Base-by-base conservation (phyloP, 2,888 invertebrate species). In the Phengaris arion region DNA sequence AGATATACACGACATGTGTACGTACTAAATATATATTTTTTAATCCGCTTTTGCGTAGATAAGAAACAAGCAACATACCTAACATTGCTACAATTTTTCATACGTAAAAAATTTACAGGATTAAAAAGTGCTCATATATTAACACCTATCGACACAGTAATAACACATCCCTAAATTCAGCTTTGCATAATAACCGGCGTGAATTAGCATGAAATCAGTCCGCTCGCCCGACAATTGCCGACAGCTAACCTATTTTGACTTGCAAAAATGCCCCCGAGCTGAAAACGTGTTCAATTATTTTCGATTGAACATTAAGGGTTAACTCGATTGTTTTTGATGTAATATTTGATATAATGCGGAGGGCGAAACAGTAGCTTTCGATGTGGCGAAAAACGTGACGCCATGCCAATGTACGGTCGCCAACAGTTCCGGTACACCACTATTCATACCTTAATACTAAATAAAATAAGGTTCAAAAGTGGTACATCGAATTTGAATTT, bases 131-230 rank as follows among this genome's bases (percentile, higher is more conserved):
- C 35, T 45, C 10, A 59, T 35, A 45, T 64, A 64, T 35, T 64
- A 45, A 64, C 64, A 64, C 35, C 22, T 45, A 79, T 78, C 77
- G 79, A 77, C 76, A 76, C 64, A 68, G 59, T 70, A 74, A 35
- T 77, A 6, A 7, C 78, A 82, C 82, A 84, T 77, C 79, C 74
- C 81, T 85, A 81, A 81, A 78, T 64, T 77, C 83, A 82, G 86
- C 85, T 89, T 89, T 89, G 89, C 88, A 91, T 91, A 90, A 90
- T 90, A 90, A 91, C 88, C 87, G 86, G 82, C 81, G 81, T 75
- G 82, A 81, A 90, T 92, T 91, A 90, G 85, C 92, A 92, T 92
- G 90, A 91, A 91, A 90, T 91, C 89, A 87, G 85, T 86, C 83
- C 83, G 79, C 80, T 80, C 82, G 83, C 81, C 81, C 64, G 64